Evolutionary conservation across 2,113 vertebrate species (phyloP), one percentile per base, ranked within the genome.

Genomic region (Emydocephalus ijimae): DNA sequence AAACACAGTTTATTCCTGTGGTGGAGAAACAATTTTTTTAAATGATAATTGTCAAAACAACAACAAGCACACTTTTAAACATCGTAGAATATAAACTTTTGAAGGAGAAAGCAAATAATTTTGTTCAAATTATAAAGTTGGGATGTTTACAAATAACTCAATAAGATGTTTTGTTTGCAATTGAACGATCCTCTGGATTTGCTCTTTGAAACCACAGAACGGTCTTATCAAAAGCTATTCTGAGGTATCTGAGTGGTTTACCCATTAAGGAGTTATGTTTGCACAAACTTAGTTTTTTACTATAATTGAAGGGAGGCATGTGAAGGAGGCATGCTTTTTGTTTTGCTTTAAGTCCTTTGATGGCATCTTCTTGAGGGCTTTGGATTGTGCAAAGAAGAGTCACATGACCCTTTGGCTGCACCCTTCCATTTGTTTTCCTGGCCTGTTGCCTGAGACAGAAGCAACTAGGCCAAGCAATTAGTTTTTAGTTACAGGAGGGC

Each of bases 401-500:
- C n/a, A 50, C 11, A 21, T 29, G 88, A n/a, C 88, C 18, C 59
- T 52, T 45, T 23, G 52, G 57, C 12, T 11, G 39, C 43, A 59
- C 23, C 39, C 86, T 61, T 52, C 55, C 55, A 55, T 55, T 85
- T 26, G n/a, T 45, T 54, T 86, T 85, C 4, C 29, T 90, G 74
- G 92, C 55, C 21, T n/a, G 1, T 52, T 92, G 92, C 88, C 69
- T 85, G 74, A 45, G 92, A 92, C 29, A 23, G 57, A 18, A 64
- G 21, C 18, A 48, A 61, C 39, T 29, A 89, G 57, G 43, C 55
- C 92, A 89, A 69, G 64, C 69, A 92, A 92, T 92, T 92, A 85
- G 87, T 85, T 55, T 92, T 89, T 10, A 85, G 92, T 92, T 90
- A 86, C 74, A 86, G 8, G 88, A 89, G 92, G 92, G 54, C 92